Base-by-base conservation (phyloP, 2,113 vertebrate genomes). In the Eupsittula cactorum region DNA sequence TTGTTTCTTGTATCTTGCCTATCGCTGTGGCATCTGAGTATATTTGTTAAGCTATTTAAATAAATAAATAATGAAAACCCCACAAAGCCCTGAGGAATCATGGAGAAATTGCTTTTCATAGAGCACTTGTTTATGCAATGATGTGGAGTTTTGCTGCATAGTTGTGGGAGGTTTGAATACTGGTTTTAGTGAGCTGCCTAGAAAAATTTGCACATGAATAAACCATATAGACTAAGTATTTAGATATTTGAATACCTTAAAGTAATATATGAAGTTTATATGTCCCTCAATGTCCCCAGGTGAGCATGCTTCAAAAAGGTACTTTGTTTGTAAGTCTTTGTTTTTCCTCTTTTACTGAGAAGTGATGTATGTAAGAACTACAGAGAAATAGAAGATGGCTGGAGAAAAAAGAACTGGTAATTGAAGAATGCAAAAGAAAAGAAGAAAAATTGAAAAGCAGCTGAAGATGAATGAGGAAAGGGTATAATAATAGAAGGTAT, bases 31-130 rank as follows among this genome's bases (percentile, higher is more conserved):
- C 76, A 86, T 94, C 25, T 70, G 64, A 92, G 35, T 68, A 52
- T 50, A 67, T 96, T 94, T 65, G 37, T 90, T 92, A 96, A 93
- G 39, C 24, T 42, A 52, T 93, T 95, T 88, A 93, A 95, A 95
- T 83, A 95, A 94, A 95, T 74, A 97, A 95, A 94, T 88, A 95
- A 93, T 0, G 0, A 57, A 89, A 96, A 75, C 6, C 5, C 89
- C 88, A 93, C 88, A 95, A 92, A 94, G 50, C 92, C 83, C 69
- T 14, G 41, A 73, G 91, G 93, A 93, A 90, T 92, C 63, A 37
- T 24, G 37, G 63, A 95, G 44, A 95, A 91, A 84, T 81, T 76
- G 19, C 37, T 77, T 94, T 95, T 84, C 62, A 60, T 64, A 73
- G 68, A 79, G 24, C 46, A 80, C 33, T 93, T 94, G 76, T 93